Base-by-base conservation (phyloP, 2,797 vertebrate species). In the Luscinia megarhynchos region DNA sequence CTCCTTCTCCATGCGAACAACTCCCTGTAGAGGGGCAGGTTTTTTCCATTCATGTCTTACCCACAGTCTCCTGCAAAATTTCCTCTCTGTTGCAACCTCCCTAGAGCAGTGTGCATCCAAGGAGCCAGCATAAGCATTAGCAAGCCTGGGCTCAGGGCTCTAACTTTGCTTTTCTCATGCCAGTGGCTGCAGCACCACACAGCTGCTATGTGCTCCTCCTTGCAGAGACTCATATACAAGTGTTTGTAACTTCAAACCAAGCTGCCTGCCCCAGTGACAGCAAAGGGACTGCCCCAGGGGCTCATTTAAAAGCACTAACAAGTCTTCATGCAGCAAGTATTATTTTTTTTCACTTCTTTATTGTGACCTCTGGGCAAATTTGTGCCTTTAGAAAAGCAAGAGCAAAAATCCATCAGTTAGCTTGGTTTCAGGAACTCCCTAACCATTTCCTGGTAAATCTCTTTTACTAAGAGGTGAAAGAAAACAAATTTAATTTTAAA, bases 41-140 rank as follows among this genome's bases (percentile, higher is more conserved):
- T 54, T 89, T 77, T 64, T 15, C 36, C 24, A 34, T 22, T 61
- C 6, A 0, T 21, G 2, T 40, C 16, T 76, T 36, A 30, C 14
- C 41, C 46, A 67, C 3, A 3, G 13, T 43, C 15, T 84, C 27
- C 64, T 80, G 27, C 26, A 50, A 51, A 62, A 26, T 66, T 46
- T 70, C 38, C 45, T 63, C 32, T 63, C 63, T 14, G 16, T 24
- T 48, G 54, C 54, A 57, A 4, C 24, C 22, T n/a, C 32, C 30
- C 26, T 22, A 32, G 76, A 78, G 66, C 54, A 75, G 38, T 0
- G 5, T 13, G 19, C 45, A 32, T 22, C 43, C 74, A 57, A 12
- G 0, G 2, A 62, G 12, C 6, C 1, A 1, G 21, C 14, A 13
- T 0, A 10, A 86, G 29, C 34, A 10, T 8, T n/a, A 32, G 45